Evolutionary conservation across 2,797 vertebrate species (phyloP).

Genomic region (Enteromius viviparus): DNA sequence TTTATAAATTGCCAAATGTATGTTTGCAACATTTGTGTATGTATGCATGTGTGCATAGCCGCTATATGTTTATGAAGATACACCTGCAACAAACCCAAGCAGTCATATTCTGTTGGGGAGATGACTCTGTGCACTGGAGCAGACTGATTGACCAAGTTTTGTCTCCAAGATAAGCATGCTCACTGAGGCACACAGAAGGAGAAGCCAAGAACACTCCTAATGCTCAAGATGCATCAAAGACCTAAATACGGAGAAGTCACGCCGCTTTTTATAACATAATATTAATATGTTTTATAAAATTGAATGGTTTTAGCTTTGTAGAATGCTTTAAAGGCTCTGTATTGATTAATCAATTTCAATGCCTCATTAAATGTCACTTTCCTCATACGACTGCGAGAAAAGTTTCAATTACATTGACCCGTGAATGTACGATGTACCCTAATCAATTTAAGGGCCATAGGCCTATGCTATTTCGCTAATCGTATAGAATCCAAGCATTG

Average conservation of each 20-base stretch:
- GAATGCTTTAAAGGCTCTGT: neutral
- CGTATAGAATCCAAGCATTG: constrained; percentile 21
- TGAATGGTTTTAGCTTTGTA: constrained; percentile 6
- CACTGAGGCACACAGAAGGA: constrained; percentile 46
- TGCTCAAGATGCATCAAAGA: constrained; percentile 31
- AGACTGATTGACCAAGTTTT: constrained; percentile 62
- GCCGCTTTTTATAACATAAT: neutral
- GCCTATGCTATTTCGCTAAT: constrained; percentile 24
- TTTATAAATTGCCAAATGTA: neutral
- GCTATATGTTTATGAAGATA: constrained; percentile 24
- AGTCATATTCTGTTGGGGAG: constrained; percentile 71
- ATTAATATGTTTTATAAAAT: constrained; percentile 9
- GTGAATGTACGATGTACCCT: constrained; percentile 22
- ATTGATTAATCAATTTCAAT: constrained; percentile 10
- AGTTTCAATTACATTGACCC: constrained; percentile 43
- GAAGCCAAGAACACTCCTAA: constrained; percentile 33
- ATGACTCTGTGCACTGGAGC: constrained; percentile 68
- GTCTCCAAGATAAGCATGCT: constrained; percentile 51
- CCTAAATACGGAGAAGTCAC: constrained; percentile 23
- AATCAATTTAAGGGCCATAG: constrained; percentile 40
- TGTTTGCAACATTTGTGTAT: neutral
- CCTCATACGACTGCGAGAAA: constrained; percentile 16
- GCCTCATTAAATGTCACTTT: constrained; percentile 32
- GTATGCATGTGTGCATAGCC: constrained; percentile 15
- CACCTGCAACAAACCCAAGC: constrained; percentile 70